phyloP scores from a whole-genome alignment of 1,140 invertebrate genomes.

The Araneus ventricosus region DNA sequence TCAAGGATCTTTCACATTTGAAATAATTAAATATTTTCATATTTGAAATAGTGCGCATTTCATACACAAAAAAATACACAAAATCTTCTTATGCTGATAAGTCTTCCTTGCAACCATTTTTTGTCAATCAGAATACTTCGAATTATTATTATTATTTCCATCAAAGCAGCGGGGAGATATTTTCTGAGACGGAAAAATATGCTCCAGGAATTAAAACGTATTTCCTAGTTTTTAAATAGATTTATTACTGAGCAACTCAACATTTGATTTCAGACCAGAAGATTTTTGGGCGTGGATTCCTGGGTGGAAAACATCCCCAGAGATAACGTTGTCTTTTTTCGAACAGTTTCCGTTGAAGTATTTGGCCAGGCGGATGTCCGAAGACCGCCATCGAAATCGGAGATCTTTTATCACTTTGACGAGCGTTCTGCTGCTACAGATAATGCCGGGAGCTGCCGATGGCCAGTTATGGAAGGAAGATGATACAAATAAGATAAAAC shows the following conservation, averaged over 20 bases:
- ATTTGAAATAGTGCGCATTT: too few relatives aligned
- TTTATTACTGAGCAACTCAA: neutral
- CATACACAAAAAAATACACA: too few relatives aligned
- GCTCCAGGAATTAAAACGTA: neutral
- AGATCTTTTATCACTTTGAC: neutral
- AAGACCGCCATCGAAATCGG: neutral
- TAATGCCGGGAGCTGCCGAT: neutral
- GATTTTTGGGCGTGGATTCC: neutral
- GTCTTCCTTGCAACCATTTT: too few relatives aligned
- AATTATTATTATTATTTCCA: too few relatives aligned
- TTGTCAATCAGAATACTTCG: too few relatives aligned
- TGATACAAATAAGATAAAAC: neutral
- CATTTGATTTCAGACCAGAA: neutral
- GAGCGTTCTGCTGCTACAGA: neutral
- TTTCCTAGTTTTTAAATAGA: slow-evolving; percentile 23
- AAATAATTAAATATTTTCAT: too few relatives aligned
- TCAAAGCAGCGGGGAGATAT: too few relatives aligned
- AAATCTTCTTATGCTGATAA: too few relatives aligned
- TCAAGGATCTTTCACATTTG: too few relatives aligned
- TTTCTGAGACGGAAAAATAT: too few relatives aligned
- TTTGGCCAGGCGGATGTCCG: neutral
- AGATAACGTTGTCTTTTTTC: slow-evolving; percentile 15
- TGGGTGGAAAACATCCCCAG: neutral
- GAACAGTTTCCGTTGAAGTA: slow-evolving; percentile 21
- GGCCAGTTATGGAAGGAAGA: neutral